phyloP scores from a whole-genome alignment of 2,888 invertebrate species.

The Tinea trinotella region DNA sequence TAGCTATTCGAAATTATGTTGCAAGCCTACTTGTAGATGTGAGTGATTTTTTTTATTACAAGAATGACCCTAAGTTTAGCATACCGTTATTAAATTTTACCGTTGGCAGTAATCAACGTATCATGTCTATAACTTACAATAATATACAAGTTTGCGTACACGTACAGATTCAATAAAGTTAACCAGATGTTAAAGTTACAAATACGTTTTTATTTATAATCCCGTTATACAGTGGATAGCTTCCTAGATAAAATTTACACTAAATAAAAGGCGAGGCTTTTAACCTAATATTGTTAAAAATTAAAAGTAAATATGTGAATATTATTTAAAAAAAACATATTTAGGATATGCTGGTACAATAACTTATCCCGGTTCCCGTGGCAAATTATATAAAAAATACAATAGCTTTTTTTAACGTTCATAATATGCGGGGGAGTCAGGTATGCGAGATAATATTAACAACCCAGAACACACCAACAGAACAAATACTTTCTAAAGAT shows the following conservation, averaged over 20 bases:
- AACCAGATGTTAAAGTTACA: too few species aligned
- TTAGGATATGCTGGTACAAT: not conserved
- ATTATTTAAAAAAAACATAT: too few species aligned
- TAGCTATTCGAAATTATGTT: not conserved
- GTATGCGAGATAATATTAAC: constrained; percentile 11
- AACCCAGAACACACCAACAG: too few species aligned
- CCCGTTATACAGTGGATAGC: too few species aligned
- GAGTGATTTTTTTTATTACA: constrained; percentile 12
- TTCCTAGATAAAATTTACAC: too few species aligned
- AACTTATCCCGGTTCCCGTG: not conserved
- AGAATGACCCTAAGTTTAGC: constrained; percentile 8
- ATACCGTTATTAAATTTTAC: constrained; percentile 14
- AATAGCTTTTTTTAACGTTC: not conserved
- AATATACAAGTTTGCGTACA: not conserved
- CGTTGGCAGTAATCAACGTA: constrained; percentile 1
- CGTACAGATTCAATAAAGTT: too few species aligned
- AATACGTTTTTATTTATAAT: too few species aligned
- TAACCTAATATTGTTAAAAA: too few species aligned
- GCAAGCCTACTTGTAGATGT: not conserved
- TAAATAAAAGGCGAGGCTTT: too few species aligned
- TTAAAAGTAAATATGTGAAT: too few species aligned
- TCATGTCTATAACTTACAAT: constrained; percentile 2
- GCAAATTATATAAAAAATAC: not conserved
- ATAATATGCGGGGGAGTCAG: not conserved
- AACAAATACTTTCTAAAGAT: too few species aligned